These are phyloP conservation scores for Aelia acuminata DNA, from an alignment of 2,888 invertebrate species.

Conservation along the genomic window DNA sequence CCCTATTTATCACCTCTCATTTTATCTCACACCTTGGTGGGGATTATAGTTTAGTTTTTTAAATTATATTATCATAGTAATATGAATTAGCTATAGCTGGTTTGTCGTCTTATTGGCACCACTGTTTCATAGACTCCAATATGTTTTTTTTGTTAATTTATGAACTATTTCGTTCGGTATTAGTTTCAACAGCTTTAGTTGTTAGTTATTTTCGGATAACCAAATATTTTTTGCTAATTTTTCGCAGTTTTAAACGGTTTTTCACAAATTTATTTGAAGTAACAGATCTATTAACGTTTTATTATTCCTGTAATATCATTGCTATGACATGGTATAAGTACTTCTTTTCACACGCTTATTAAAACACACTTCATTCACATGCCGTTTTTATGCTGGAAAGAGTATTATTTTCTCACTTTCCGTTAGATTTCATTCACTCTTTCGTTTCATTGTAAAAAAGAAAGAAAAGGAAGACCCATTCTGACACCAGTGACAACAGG, in stretches of 20 bases:
- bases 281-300: background rate
- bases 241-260: too few relatives aligned
- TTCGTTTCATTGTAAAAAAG: too few relatives aligned
- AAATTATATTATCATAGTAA: background rate
- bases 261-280: background rate
- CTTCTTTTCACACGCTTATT: background rate
- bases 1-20: slow-evolving; percentile 37
- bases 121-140: background rate
- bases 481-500: too few relatives aligned
- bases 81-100: background rate
- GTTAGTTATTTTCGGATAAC: too few relatives aligned
- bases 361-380: background rate
- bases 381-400: background rate
- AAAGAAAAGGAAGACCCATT: too few relatives aligned
- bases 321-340: background rate
- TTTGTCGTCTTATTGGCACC: background rate
- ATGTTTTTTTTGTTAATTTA: background rate
- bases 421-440: background rate
- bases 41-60: background rate
- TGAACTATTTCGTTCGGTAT: background rate
- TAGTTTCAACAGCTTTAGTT: background rate
- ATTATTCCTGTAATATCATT: background rate
- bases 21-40: slow-evolving; percentile 18
- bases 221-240: too few relatives aligned
- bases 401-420: background rate